These are phyloP conservation scores for Achroia grisella DNA, from an alignment of 1,140 invertebrate species.

Conservation along the genomic window DNA sequence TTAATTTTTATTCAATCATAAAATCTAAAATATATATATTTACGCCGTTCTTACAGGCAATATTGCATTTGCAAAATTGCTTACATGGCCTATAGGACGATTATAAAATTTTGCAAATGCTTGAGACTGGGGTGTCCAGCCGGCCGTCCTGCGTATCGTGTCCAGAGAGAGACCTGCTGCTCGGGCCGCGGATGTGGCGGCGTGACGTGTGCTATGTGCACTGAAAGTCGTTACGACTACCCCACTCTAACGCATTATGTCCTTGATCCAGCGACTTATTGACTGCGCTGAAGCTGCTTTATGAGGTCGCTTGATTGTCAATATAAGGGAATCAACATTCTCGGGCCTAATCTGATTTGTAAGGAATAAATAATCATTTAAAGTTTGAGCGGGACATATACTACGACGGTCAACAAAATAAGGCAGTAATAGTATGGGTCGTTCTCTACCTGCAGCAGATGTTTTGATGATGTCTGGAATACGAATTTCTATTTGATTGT, in stretches of 20 bases:
- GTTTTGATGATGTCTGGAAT: too few species aligned
- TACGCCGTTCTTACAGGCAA: neutral
- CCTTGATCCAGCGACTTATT: slow-evolving; percentile 27
- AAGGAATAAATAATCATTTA: too few species aligned
- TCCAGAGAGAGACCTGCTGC: slow-evolving; percentile 22
- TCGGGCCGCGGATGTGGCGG: slow-evolving; percentile 31
- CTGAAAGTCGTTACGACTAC: slow-evolving; percentile 23
- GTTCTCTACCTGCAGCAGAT: too few species aligned
- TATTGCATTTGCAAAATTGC: slow-evolving; percentile 13
- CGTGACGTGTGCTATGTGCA: slow-evolving; percentile 39
- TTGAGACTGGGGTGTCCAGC: slow-evolving; percentile 24
- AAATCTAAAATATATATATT: neutral
- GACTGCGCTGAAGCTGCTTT: slow-evolving; percentile 13
- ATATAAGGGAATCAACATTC: too few species aligned
- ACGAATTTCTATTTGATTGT: too few species aligned
- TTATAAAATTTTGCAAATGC: slow-evolving; percentile 36
- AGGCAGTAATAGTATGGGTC: too few species aligned
- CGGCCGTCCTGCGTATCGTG: slow-evolving; percentile 30
- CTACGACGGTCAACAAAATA: too few species aligned
- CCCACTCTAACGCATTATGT: slow-evolving; percentile 21
- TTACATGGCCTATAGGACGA: slow-evolving; percentile 7
- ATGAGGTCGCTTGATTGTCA: slow-evolving; percentile 15
- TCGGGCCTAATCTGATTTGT: too few species aligned
- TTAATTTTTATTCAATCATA: slow-evolving; percentile 1
- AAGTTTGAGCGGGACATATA: too few species aligned